Percentiles rank a stretch among this genome's conserved stretches.
Conservation (phyloP, 2,888 invertebrate species). For the Diaphora mendica region DNA sequence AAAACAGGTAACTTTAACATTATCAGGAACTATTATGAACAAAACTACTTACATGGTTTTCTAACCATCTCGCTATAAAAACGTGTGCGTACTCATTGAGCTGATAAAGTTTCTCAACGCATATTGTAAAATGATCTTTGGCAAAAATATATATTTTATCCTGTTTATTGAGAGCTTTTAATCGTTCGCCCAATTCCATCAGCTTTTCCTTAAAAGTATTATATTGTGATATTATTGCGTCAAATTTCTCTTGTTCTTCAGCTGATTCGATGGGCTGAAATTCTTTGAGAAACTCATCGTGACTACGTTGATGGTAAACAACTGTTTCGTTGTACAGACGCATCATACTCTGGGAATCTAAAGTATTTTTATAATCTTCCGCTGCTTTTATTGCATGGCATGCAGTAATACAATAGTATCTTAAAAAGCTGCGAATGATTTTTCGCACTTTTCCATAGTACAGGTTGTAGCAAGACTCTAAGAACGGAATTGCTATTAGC, state of each 20-base stretch:
- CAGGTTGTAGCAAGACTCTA: constrained; percentile 52
- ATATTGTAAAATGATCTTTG: constrained; percentile 55
- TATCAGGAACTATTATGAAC: background rate
- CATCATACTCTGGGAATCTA: constrained; percentile 52
- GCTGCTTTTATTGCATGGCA: constrained; percentile 59
- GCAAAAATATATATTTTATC: constrained; percentile 59
- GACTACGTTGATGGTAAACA: constrained; percentile 52
- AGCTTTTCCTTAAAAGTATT: constrained; percentile 50
- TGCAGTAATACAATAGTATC: constrained; percentile 58
- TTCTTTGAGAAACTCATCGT: constrained; percentile 56
- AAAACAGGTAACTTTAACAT: background rate
- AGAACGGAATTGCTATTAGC: background rate
- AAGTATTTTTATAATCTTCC: constrained; percentile 49
- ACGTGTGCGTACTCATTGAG: constrained; percentile 60
- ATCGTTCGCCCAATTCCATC: constrained; percentile 44
- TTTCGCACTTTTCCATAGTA: constrained; percentile 70
- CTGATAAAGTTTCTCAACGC: constrained; percentile 57
- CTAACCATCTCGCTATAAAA: constrained; percentile 61
- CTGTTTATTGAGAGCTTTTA: constrained; percentile 48
- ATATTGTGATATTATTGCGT: constrained; percentile 55
- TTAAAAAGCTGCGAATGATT: constrained; percentile 60
- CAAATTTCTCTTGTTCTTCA: constrained; percentile 55
- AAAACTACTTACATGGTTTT: constrained; percentile 58
- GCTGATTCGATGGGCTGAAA: constrained; percentile 57
- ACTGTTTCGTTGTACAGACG: constrained; percentile 59